A percentile compares a stretch with the other conserved stretches of the same genome.
These are phyloP conservation scores for Synergus japonicus DNA, from an alignment of 2,888 invertebrate species.

Conservation along the genomic window DNA sequence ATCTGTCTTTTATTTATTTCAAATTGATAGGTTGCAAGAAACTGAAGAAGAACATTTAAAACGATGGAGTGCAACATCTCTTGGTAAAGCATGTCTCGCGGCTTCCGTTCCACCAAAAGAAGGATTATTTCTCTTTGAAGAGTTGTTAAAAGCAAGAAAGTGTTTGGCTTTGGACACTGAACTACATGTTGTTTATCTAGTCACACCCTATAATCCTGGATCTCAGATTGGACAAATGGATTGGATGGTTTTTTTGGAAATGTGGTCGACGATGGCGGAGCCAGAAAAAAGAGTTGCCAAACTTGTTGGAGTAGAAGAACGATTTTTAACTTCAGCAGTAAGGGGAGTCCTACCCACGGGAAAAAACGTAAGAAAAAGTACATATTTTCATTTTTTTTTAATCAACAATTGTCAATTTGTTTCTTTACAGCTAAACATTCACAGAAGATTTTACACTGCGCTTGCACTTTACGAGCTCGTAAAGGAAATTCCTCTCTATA, in stretches of 20 bases:
- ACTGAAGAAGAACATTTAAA: conserved; percentile 58
- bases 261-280: conserved; percentile 89
- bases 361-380: conserved; percentile 60
- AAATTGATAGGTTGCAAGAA: conserved; percentile 57
- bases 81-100: conserved; percentile 95
- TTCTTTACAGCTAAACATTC: conserved; percentile 69
- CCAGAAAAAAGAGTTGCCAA: conserved; percentile 92
- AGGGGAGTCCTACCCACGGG: conserved; percentile 81
- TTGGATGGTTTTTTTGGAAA: conserved; percentile 87
- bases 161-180: conserved; percentile 96
- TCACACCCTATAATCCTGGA: conserved; percentile 94
- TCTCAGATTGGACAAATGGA: conserved; percentile 87
- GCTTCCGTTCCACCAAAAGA: conserved; percentile 97
- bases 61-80: conserved; percentile 86
- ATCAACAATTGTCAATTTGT: conserved; percentile 4
- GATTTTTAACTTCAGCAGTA: conserved; percentile 89
- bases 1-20: neutral
- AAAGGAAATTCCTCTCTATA: conserved; percentile 89
- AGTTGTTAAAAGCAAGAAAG: conserved; percentile 92
- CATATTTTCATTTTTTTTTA: conserved; percentile 7
- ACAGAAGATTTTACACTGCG: conserved; percentile 90
- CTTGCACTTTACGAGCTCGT: conserved; percentile 95
- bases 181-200: conserved; percentile 95
- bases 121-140: conserved; percentile 91
- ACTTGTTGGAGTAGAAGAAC: conserved; percentile 92